These are phyloP conservation scores for Climacteris rufus DNA, from an alignment of 2,113 vertebrate genomes.

Conservation along the genomic window DNA sequence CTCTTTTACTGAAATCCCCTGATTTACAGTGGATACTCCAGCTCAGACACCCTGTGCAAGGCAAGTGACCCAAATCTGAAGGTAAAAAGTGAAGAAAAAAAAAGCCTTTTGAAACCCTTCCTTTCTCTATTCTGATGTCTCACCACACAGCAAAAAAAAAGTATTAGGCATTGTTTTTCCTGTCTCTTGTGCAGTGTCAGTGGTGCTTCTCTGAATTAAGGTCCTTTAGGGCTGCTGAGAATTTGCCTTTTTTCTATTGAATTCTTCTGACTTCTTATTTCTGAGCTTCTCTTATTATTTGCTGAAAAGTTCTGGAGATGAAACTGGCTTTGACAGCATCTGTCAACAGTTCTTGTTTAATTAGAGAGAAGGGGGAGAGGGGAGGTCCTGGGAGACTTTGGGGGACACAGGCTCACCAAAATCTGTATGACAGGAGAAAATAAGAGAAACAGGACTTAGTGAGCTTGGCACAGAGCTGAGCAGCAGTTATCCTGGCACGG, in stretches of 20 bases:
- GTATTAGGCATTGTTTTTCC: neutral
- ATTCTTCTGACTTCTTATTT: neutral
- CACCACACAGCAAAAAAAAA: neutral
- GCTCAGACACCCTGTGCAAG: neutral
- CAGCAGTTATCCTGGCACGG: conserved; percentile 3
- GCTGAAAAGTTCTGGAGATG: neutral
- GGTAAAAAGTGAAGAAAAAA: neutral
- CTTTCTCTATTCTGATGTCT: neutral
- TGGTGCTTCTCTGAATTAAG: neutral
- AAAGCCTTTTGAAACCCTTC: neutral
- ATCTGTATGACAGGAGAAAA: neutral
- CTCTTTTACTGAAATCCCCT: neutral
- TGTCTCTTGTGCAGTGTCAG: neutral
- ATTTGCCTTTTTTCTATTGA: neutral
- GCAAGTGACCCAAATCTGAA: neutral
- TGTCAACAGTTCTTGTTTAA: conserved; percentile 32
- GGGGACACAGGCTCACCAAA: neutral
- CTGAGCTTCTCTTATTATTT: neutral
- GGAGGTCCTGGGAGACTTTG: conserved; percentile 16
- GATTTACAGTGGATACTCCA: neutral
- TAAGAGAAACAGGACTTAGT: neutral
- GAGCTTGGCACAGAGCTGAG: neutral
- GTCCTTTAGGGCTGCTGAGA: neutral
- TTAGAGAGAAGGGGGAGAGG: neutral
- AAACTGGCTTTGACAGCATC: neutral